These are phyloP conservation scores for Dioctria rufipes DNA, from an alignment of 2,888 invertebrate genomes.

Conservation along the genomic window DNA sequence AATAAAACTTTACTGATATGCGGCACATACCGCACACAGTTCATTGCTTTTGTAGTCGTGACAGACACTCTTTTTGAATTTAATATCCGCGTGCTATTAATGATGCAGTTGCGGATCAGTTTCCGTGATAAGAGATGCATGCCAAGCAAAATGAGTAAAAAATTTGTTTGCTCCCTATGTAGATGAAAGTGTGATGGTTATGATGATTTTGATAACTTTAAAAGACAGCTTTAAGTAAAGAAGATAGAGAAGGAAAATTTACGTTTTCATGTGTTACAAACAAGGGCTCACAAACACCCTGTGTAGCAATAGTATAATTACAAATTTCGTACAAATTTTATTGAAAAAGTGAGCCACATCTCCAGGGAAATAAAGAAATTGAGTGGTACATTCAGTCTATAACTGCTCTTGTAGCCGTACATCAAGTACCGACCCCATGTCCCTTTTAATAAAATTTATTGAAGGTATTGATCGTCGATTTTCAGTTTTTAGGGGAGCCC, in stretches of 20 bases:
- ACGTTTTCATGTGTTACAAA: not conserved
- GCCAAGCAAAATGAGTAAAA: not conserved
- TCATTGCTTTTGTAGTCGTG: not conserved
- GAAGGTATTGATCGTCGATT: slow-evolving; percentile 30
- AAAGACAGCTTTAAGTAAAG: too few species aligned
- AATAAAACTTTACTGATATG: not conserved
- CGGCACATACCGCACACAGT: not conserved
- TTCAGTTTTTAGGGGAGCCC: slow-evolving; percentile 19
- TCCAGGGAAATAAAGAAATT: slow-evolving; percentile 31
- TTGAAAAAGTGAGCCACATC: not conserved
- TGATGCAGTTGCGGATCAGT: slow-evolving; percentile 1
- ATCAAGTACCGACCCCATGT: too few species aligned
- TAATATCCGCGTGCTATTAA: slow-evolving; percentile 4
- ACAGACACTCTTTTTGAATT: not conserved
- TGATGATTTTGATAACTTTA: too few species aligned
- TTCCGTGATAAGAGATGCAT: not conserved
- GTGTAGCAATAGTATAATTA: slow-evolving; percentile 13
- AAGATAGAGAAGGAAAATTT: not conserved
- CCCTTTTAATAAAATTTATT: slow-evolving; percentile 19
- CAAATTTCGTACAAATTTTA: slow-evolving; percentile 23
- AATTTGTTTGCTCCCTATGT: not conserved
- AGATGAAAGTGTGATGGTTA: too few species aligned
- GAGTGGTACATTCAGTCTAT: slow-evolving; percentile 1
- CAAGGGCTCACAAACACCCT: too few species aligned
- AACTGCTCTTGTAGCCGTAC: not conserved